Evolutionary conservation across 2,797 vertebrate species (phyloP).

Genomic region (Xenentodon cancila): DNA sequence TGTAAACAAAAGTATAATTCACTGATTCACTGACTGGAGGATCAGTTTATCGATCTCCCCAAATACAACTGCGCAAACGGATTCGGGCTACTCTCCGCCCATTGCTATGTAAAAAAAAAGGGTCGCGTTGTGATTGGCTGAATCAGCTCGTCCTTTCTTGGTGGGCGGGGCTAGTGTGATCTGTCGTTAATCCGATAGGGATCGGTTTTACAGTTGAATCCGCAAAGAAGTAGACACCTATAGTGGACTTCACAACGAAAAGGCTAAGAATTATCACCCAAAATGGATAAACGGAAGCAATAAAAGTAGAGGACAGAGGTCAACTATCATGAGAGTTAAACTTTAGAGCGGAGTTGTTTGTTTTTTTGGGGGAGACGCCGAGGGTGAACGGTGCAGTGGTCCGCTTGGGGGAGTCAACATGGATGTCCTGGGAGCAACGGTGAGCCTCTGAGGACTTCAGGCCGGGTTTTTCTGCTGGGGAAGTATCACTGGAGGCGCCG

Average conservation of each 20-base stretch:
- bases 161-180: constrained; percentile 48
- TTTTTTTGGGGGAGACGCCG: constrained; percentile 24
- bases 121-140: constrained; percentile 55
- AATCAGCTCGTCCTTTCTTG: background rate
- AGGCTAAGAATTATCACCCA: constrained; percentile 13
- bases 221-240: constrained; percentile 4
- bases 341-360: constrained; percentile 39
- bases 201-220: constrained; percentile 30
- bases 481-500: background rate
- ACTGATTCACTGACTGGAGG: no score
- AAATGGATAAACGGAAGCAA: background rate
- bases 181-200: constrained; percentile 60
- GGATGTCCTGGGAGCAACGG: constrained; percentile 71
- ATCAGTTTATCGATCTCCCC: background rate
- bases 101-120: constrained; percentile 30
- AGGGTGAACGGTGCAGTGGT: constrained; percentile 38
- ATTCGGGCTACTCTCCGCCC: background rate
- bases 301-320: background rate
- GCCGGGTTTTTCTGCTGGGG: constrained; percentile 33
- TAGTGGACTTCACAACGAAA: background rate
- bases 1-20: no score
- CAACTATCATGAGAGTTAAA: constrained; percentile 26
- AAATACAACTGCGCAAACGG: constrained; percentile 49
- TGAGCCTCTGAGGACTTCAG: constrained; percentile 70
- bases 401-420: constrained; percentile 63